Evolutionary conservation across 2,888 invertebrate species (phyloP).

Genomic region (Epistrophella euchroma): DNA sequence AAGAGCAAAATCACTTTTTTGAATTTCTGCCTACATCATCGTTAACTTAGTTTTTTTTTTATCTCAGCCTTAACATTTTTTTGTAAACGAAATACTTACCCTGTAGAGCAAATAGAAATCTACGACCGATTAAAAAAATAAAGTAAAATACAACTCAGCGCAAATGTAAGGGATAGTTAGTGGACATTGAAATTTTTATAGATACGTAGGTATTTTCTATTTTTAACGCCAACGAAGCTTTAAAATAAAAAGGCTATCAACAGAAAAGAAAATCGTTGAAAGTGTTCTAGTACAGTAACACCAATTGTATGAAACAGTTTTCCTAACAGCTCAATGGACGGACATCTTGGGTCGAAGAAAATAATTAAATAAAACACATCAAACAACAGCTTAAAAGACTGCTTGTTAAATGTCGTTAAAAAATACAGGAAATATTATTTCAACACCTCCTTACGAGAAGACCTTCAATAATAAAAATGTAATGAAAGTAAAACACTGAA

Average conservation of each 20-base stretch:
- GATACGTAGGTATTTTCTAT: neutral
- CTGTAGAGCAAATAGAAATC: no score
- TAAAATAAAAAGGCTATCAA: conserved; percentile 1
- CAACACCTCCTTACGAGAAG: neutral
- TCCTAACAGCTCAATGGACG: neutral
- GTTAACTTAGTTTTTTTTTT: no score
- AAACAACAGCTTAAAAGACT: no score
- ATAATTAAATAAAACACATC: neutral
- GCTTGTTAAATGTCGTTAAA: no score
- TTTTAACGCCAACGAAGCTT: neutral
- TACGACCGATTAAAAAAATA: no score
- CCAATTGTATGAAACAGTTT: neutral
- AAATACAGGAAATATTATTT: no score
- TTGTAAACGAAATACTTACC: no score
- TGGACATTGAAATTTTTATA: neutral
- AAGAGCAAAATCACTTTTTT: no score
- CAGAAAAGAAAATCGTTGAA: neutral
- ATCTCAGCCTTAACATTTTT: no score
- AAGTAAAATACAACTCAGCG: no score
- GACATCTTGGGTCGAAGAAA: neutral
- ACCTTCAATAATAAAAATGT: neutral
- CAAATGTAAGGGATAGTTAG: neutral
- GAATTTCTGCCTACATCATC: no score
- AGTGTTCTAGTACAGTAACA: neutral
- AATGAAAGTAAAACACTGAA: no score